Evolutionary conservation across 2,113 vertebrate species (phyloP).

Genomic region (Gobiocypris rarus): DNA sequence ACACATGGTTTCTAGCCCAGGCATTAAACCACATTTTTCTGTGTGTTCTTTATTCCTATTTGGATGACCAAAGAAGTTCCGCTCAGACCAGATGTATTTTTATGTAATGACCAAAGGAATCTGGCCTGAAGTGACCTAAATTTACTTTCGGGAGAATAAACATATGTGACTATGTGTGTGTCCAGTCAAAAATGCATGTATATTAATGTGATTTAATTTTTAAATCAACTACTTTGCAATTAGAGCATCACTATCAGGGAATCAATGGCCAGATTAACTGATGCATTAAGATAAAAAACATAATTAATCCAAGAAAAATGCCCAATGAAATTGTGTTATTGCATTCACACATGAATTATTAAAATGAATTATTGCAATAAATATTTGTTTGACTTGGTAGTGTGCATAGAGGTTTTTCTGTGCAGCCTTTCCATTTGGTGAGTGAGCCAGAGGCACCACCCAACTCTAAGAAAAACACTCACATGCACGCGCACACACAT

Average conservation of each 20-base stretch:
- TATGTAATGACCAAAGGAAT: conserved; percentile 56
- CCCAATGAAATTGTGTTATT: conserved; percentile 31
- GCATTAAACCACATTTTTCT: conserved; percentile 68
- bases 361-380: conserved; percentile 51
- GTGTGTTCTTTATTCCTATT: conserved; percentile 57
- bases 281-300: neutral
- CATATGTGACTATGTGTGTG: conserved; percentile 21
- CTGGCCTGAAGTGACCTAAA: conserved; percentile 62
- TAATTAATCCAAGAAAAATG: conserved; percentile 17
- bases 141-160: conserved; percentile 58
- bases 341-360: conserved; percentile 41
- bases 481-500: conserved; percentile 39
- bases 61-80: conserved; percentile 63
- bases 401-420: conserved; percentile 39
- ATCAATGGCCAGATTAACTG: conserved; percentile 40
- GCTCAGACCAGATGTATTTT: conserved; percentile 71
- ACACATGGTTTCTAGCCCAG: conserved; percentile 66
- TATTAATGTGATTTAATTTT: neutral
- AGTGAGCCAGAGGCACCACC: conserved; percentile 47
- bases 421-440: conserved; percentile 56
- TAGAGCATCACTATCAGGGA: neutral
- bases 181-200: neutral
- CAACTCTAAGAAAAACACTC: conserved; percentile 41
- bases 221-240: neutral
- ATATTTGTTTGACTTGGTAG: conserved; percentile 51